Base-by-base conservation (phyloP, 1,140 invertebrate species). In the Ephestia elutella region DNA sequence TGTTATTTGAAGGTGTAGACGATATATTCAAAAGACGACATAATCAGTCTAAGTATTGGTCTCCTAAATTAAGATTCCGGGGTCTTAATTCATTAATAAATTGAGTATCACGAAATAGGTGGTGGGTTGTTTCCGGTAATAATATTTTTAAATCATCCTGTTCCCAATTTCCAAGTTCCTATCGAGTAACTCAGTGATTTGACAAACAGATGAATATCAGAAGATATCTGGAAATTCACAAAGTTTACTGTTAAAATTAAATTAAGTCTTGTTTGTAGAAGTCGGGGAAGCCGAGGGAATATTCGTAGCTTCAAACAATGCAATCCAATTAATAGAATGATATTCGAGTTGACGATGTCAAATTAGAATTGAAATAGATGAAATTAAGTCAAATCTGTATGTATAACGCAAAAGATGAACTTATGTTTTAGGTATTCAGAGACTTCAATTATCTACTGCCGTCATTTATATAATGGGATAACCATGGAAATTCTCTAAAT, bases 291-390 rank as follows among this genome's bases (percentile, higher is more conserved):
- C 51, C 38, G 28, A 48, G 17, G 49, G 44, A 60, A 50, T 48
- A 54, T 51, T 53, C 50, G 15, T 11, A 56, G 28, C 19, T 54
- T 19, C 30, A 44, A 57, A 63, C 62, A 55, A 57, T 62, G 48
- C 51, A 59, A 66, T 65, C 59, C 51, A 58, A 70, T 70, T 70
- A 65, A 53, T 30, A 57, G 51, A 62, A 65, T 60, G 38, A 64
- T 58, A 61, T 62, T 62, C 38, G 15, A 58, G 58, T 60, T 55
- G 54, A 51, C 49, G 15, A 49, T 49, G 9, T 50, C 50, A 53
- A 25, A 13, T 53, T 53, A 7, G 19, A 44, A 44, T 17, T n/a
- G 38, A 10, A 15, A 50, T 50, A 32, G 20, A 50, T 18, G 17
- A 19, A 49, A 19, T n/a, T 5, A 10, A 21, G 20, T 50, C 49